phyloP scores from a whole-genome alignment of 1,140 invertebrate species.

The Neoseiulus cucumeris region DNA sequence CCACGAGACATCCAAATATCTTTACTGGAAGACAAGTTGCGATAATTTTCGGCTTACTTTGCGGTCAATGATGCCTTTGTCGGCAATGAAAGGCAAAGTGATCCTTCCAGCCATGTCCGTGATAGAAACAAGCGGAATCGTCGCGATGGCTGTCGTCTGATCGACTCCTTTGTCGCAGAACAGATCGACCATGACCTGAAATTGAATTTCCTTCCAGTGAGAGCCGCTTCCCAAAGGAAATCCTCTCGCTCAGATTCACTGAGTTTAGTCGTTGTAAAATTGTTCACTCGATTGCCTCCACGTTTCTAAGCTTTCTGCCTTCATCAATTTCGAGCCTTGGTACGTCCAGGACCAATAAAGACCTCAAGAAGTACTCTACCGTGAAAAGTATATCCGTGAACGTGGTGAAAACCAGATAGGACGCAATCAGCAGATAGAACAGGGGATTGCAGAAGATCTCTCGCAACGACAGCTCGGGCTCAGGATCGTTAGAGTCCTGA shows the following conservation, averaged over 20 bases:
- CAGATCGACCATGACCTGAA: not conserved
- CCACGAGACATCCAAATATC: no score
- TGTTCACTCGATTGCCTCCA: no score
- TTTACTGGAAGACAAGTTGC: no score
- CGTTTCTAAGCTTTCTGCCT: no score
- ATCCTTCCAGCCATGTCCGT: not conserved
- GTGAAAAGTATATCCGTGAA: not conserved
- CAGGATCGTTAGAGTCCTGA: not conserved
- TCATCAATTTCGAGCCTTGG: no score
- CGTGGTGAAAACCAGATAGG: not conserved
- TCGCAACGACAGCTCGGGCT: not conserved
- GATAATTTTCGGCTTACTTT: not conserved
- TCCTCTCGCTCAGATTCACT: no score
- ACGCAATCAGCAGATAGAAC: not conserved
- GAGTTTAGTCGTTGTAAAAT: no score
- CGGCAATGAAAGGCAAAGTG: not conserved
- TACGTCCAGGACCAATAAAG: no score
- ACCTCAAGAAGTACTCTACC: not conserved
- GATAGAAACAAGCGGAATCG: not conserved
- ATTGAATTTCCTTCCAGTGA: no score
- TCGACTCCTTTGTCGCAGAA: not conserved
- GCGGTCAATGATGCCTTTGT: not conserved
- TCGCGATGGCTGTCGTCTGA: not conserved
- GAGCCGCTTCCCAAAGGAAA: no score
- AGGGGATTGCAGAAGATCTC: not conserved